A percentile compares a stretch with the other conserved stretches of the same genome.
These are phyloP conservation scores for Patella caerulea DNA, from an alignment of 2,888 invertebrate genomes.

Conservation along the genomic window DNA sequence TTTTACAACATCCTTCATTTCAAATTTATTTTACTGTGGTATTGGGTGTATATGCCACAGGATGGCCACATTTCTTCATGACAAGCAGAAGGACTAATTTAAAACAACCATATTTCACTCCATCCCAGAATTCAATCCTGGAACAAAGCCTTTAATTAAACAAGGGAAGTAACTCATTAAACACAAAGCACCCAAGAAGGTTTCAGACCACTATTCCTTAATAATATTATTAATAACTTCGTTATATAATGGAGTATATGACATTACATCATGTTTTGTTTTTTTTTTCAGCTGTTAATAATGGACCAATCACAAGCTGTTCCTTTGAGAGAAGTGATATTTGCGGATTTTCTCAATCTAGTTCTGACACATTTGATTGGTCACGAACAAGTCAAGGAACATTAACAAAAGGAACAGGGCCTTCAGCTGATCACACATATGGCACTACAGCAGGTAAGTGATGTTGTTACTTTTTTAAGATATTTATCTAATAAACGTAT, in stretches of 20 bases:
- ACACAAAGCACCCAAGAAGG: no score
- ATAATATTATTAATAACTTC: no score
- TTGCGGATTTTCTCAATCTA: slow-evolving; percentile 56
- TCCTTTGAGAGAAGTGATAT: slow-evolving; percentile 50
- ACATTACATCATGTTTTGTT: background rate
- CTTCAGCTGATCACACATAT: slow-evolving; percentile 37
- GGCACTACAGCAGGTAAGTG: slow-evolving; percentile 30
- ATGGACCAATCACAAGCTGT: slow-evolving; percentile 37
- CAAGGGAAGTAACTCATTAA: no score
- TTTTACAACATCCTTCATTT: no score
- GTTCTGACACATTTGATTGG: slow-evolving; percentile 60
- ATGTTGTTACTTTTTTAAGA: background rate
- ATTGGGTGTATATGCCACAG: no score
- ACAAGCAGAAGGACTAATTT: no score
- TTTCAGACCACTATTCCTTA: no score
- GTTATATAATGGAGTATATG: background rate
- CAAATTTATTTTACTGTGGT: no score
- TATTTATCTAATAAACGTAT: background rate
- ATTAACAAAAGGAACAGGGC: slow-evolving; percentile 43
- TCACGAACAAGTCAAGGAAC: slow-evolving; percentile 41
- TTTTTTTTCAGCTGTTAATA: slow-evolving; percentile 8
- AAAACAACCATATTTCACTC: no score
- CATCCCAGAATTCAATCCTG: no score
- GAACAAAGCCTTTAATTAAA: no score
- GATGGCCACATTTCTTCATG: no score